Evolutionary conservation across 1,140 invertebrate species (phyloP), one percentile per base, ranked within the genome.

Genomic region (Hycleus phaleratus): DNA sequence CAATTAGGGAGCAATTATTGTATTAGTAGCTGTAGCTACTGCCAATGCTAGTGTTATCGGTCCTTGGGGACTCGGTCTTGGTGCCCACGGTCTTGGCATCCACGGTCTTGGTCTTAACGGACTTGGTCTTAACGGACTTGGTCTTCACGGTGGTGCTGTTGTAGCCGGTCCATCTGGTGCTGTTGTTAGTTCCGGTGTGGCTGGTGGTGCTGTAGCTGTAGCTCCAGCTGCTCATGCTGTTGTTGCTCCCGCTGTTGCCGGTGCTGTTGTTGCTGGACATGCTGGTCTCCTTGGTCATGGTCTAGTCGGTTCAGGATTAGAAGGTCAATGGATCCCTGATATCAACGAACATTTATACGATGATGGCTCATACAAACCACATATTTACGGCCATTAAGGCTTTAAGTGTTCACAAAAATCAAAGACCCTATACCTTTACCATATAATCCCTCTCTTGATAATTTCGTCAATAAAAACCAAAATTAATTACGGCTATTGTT

Each of bases 321-420:
- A 68, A 58, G 66, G 67, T 46, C 64, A 65, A 65, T 68, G 52
- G 45, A 50, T 66, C 38, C 66, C 64, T 8, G 64, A 66, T 26
- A 48, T 58, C 40, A 66, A 51, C 46, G 66, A 68, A 46, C 58
- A 64, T 46, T 61, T 66, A 46, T 59, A 68, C 57, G 67, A 68
- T 62, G 67, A 68, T 56, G 67, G 67, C 3, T 66, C 64, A 45
- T 68, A 67, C 61, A 68, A 62, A 60, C 65, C 65, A 11, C 40
- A 49, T 12, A 26, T 65, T 7, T 49, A 58, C 24, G 54, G 63
- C 59, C 43, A 56, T 56, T 46, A 53, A 18, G 42, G 4, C 26
- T 9, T 38, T 10, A 26, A 32, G 4, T 32, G 32, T 32, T 32
- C 4, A 5, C 1, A 18, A 7, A 32, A 32, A 32, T 32, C 7